Evolutionary conservation across 2,113 vertebrate genomes (phyloP), one percentile per base, ranked within the genome.

Genomic region (Eonycteris spelaea): DNA sequence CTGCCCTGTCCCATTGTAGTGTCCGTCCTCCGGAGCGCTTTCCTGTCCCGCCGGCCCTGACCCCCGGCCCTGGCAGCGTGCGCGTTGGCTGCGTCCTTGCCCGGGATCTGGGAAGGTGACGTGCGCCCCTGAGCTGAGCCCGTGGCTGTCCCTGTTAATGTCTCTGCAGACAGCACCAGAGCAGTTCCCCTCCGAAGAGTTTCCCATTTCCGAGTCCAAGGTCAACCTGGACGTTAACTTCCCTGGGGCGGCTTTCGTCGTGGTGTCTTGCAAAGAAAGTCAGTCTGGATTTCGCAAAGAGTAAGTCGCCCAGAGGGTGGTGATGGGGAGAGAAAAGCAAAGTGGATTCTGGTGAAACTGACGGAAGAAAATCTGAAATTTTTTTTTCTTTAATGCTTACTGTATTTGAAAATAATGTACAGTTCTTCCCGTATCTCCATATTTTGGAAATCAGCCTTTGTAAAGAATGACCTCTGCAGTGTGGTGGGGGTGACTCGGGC

Each of bases 161-260:
- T 97, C 85, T 7, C 59, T 98, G 51, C 98, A 99, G 99, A 99
- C 99, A 5, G 99, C 99, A 5, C 99, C 99, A 0, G 99, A 99
- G 79, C 99, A 99, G 96, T 99, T 99, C 96, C 99, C 99, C 6
- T 99, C 99, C 0, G 99, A 99, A 98, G 99, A 99, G 97, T 99
- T 99, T 95, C 99, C 99, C 0, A 98, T 99, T 90, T 99, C 99
- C 0, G 99, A 99, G 98, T 99, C 99, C 78, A 99, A 99, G 98
- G 99, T 99, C 91, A 99, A 99, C 96, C 99, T 99, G 99, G 99
- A 99, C 65, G 99, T 99, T 88, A 99, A 99, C 97, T 99, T 99
- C 97, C 99, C 99, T 0, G 99, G 99, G 0, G 99, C 99, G 7
- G 99, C 99, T 0, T 99, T 99, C 96, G 99, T 99, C 10, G 99